Conservation (phyloP, 2,113 vertebrate genomes). For the Corythoichthys intestinalis region DNA sequence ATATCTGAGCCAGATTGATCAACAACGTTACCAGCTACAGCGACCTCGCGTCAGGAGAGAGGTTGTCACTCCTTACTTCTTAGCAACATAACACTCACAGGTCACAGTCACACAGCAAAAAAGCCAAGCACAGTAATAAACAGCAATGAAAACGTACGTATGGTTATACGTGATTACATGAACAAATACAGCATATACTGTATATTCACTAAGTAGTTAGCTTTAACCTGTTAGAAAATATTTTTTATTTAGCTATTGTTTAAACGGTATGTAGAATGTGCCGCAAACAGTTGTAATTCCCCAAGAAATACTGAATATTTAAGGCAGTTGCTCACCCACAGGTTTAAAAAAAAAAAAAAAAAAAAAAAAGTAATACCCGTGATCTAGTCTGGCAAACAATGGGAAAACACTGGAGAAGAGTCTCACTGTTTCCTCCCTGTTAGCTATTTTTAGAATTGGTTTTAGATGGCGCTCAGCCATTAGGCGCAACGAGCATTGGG, state of each 20-base stretch:
- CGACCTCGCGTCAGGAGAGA: no score
- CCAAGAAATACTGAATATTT: constrained; percentile 38
- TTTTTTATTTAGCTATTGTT: constrained; percentile 6
- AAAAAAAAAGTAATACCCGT: constrained; percentile 46
- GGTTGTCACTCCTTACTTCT: no score
- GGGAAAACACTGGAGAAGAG: constrained; percentile 22
- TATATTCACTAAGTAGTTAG: no score
- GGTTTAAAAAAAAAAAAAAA: constrained; percentile 16
- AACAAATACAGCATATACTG: no score
- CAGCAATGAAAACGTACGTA: no score
- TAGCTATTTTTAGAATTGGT: constrained; percentile 46
- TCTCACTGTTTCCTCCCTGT: constrained; percentile 35
- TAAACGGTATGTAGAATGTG: constrained; percentile 13
- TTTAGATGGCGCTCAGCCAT: constrained; percentile 32
- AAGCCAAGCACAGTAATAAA: no score
- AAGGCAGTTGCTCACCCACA: constrained; percentile 26
- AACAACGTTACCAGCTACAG: no score
- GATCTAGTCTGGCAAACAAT: constrained; percentile 41
- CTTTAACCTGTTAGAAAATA: no score
- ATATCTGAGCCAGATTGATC: no score
- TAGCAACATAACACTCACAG: no score
- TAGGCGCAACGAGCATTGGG: constrained; percentile 20
- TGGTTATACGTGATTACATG: no score
- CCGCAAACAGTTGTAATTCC: constrained; percentile 18
- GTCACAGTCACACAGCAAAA: no score